Percentiles rank a stretch among this genome's conserved stretches.
phyloP scores from a whole-genome alignment of 2,797 vertebrate species.

The Zenarchopterus dispar region DNA sequence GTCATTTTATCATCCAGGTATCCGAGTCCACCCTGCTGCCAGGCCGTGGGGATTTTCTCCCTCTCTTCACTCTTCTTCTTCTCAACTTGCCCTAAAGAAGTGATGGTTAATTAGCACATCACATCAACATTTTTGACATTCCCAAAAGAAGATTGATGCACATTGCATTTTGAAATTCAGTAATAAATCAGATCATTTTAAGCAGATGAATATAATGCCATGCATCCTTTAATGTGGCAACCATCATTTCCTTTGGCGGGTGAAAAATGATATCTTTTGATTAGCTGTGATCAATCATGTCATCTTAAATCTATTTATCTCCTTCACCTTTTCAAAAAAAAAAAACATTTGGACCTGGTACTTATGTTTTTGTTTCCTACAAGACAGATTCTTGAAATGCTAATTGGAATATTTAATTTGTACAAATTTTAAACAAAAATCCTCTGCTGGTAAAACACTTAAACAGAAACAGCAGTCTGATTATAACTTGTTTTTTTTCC shows the following conservation, averaged over 20 bases:
- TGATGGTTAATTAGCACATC: conserved; percentile 76
- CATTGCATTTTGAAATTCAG: background rate
- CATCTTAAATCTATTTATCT: conserved; percentile 52
- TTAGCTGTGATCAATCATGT: conserved; percentile 52
- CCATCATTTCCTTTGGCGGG: conserved; percentile 71
- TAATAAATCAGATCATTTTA: background rate
- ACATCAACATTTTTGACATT: background rate
- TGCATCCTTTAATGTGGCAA: conserved; percentile 7
- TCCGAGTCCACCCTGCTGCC: conserved; percentile 84
- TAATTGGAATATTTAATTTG: too few relatives aligned
- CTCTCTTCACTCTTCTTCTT: conserved; percentile 48
- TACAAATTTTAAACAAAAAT: background rate
- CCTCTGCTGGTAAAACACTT: background rate
- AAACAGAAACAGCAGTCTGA: background rate
- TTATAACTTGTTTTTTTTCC: conserved; percentile 10
- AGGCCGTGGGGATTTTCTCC: conserved; percentile 82
- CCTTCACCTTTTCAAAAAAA: conserved; percentile 74
- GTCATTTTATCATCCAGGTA: conserved; percentile 98
- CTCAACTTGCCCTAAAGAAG: conserved; percentile 82
- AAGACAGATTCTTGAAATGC: background rate
- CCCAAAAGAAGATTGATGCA: background rate
- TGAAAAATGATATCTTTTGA: conserved; percentile 48
- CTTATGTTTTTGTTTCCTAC: too few relatives aligned
- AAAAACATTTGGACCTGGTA: conserved; percentile 54
- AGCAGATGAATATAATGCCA: background rate